These are phyloP conservation scores for Psephotus haematonotus DNA, from an alignment of 2,113 vertebrate genomes.

Conservation along the genomic window DNA sequence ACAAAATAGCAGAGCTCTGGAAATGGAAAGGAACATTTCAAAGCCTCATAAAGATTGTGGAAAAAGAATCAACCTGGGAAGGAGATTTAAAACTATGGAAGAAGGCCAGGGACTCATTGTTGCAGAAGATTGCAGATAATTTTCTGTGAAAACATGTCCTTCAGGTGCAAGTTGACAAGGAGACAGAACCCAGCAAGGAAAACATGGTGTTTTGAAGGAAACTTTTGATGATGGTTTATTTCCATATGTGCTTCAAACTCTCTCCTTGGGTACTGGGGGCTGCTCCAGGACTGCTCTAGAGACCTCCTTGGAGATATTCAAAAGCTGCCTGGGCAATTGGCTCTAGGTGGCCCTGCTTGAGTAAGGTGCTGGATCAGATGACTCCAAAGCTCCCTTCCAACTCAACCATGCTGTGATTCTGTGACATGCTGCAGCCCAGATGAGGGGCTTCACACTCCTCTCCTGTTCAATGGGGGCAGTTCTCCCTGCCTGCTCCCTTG, in stretches of 20 bases:
- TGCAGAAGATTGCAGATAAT: background rate
- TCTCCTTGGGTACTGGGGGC: background rate
- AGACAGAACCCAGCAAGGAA: background rate
- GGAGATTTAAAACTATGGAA: slow-evolving; percentile 22
- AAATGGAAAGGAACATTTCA: slow-evolving; percentile 59
- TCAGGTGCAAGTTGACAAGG: background rate
- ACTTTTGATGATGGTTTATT: background rate
- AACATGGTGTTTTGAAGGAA: background rate
- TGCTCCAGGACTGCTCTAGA: background rate
- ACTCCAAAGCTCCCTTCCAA: background rate
- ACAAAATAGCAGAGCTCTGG: slow-evolving; percentile 68
- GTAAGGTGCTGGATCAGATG: background rate
- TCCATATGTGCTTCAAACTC: background rate
- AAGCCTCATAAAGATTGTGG: slow-evolving; percentile 47
- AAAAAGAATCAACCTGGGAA: slow-evolving; percentile 43
- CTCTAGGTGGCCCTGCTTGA: background rate
- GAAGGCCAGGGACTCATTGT: background rate
- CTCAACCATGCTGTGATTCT: background rate
- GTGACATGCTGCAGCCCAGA: background rate
- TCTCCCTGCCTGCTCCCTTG: background rate
- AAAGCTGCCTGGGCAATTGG: background rate
- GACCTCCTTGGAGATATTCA: background rate
- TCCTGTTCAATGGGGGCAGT: background rate
- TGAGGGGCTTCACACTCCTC: rapidly evolving
- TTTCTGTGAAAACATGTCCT: background rate